phyloP scores from a whole-genome alignment of 2,797 vertebrate species.

The Macrochelys suwanniensis region DNA sequence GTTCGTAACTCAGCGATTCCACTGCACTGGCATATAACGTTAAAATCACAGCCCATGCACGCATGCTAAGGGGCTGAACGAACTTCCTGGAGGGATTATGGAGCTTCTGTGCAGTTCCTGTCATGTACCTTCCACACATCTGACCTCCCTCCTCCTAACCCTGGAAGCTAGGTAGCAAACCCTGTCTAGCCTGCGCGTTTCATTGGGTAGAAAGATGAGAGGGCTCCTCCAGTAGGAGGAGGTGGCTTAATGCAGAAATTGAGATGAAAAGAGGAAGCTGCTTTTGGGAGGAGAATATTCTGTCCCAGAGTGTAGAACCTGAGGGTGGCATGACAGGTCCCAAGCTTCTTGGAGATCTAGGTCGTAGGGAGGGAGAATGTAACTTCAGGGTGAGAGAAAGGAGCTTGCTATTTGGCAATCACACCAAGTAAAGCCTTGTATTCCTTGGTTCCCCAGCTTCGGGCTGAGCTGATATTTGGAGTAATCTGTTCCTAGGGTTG shows the following conservation, averaged over 20 bases:
- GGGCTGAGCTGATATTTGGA: background rate
- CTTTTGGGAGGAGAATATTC: background rate
- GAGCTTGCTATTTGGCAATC: background rate
- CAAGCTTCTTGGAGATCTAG: background rate
- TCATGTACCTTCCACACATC: background rate
- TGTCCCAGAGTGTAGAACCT: background rate
- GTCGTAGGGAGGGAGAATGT: background rate
- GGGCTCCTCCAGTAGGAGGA: background rate
- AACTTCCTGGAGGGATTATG: background rate
- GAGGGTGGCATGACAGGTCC: background rate
- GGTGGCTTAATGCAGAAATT: background rate
- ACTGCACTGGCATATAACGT: too few species aligned
- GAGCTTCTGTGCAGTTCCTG: background rate
- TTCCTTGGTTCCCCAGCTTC: background rate
- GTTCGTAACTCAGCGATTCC: too few species aligned
- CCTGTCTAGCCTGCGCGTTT: background rate
- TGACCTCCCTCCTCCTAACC: background rate
- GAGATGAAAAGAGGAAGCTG: background rate
- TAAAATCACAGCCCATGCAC: too few species aligned
- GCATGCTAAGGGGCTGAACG: too few species aligned
- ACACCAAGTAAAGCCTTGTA: background rate
- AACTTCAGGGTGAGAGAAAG: background rate
- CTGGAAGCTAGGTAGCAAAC: background rate
- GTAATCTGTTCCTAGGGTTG: background rate
- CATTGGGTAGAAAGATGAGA: background rate